Evolutionary conservation across 92 coral and sea anemone genomes (phyloP), one percentile per base, ranked within the genome.

Genomic region (Phenganax marumi): DNA sequence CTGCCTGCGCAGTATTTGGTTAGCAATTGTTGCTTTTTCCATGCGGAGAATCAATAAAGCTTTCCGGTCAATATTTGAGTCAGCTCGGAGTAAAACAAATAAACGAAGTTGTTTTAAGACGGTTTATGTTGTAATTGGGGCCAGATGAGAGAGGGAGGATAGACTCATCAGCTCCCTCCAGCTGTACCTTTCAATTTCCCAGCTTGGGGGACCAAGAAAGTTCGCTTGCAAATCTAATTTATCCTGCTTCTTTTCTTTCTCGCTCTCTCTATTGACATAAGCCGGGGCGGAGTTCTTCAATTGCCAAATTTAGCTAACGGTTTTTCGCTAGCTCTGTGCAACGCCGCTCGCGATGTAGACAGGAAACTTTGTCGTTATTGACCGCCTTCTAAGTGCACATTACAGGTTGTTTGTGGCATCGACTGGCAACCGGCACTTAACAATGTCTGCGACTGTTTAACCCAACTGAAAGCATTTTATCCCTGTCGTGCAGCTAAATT

Each of bases 241-340:
- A 78, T 78, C 61, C 83, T 24, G 57, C 24, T 72, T 78, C 57
- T 60, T 77, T 33, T 33, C 43, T 33, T 5, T 33, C 83, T 61
- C 10, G 19, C 72, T 47, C 49, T 8, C 83, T 78, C 43, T 78
- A 78, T 78, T 78, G 83, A 78, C 83, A 78, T 62, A 61, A 78
- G 47, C 83, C 61, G 52, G 83, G 83, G 83, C 83, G 83, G 83
- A 78, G 83, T 63, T 61, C 63, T 62, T 47, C 83, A 78, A 78
- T 78, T 78, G 83, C 83, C 83, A 78, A 78, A 78, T 78, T 78
- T 78, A 78, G 49, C 73, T 78, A 78, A 78, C 83, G 83, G 83
- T 78, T 78, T 76, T 78, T 60, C 72, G 72, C 72, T 12, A 25
- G 24, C 12, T 66, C 43, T 66, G 49, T 25, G 26, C 72, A 66